Evolutionary conservation across 2,797 vertebrate species (phyloP).

Genomic region (Chanos chanos): DNA sequence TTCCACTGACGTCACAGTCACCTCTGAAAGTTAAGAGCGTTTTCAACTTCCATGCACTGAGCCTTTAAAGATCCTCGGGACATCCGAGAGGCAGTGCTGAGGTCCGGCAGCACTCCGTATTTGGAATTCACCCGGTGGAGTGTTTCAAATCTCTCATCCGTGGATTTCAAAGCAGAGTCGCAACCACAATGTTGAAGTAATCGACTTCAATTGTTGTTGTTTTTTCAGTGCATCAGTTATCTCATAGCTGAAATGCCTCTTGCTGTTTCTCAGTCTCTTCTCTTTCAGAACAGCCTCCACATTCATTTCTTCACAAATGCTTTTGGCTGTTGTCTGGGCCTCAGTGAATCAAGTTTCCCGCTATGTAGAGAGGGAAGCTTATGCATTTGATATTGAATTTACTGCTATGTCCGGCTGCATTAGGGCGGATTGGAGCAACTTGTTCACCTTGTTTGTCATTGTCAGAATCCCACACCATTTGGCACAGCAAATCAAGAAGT

Average conservation of each 20-base stretch:
- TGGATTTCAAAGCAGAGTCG: constrained; percentile 5
- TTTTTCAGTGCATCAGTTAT: constrained; percentile 35
- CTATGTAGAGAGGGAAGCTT: too few relatives aligned
- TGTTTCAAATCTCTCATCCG: too few relatives aligned
- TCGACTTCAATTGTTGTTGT: constrained; percentile 24
- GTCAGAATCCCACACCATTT: too few relatives aligned
- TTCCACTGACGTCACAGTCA: constrained; percentile 15
- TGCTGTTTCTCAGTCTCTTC: constrained; percentile 31
- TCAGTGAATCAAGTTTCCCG: too few relatives aligned
- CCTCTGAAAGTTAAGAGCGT: constrained; percentile 7
- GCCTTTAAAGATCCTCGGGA: constrained; percentile 18
- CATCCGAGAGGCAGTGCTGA: constrained; percentile 14
- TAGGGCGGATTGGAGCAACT: too few relatives aligned
- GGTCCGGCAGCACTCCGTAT: neutral
- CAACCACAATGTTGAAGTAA: constrained; percentile 22
- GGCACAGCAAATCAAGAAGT: too few relatives aligned
- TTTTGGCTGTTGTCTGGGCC: too few relatives aligned
- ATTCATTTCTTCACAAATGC: too few relatives aligned
- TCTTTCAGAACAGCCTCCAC: constrained; percentile 20
- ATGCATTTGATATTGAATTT: too few relatives aligned
- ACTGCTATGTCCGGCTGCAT: too few relatives aligned
- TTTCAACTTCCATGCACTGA: constrained; percentile 9
- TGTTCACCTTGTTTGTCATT: too few relatives aligned
- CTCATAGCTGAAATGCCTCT: constrained; percentile 28
- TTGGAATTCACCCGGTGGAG: too few relatives aligned